Evolutionary conservation across 2,888 invertebrate species (phyloP).

Genomic region (Nephrotoma appendiculata): DNA sequence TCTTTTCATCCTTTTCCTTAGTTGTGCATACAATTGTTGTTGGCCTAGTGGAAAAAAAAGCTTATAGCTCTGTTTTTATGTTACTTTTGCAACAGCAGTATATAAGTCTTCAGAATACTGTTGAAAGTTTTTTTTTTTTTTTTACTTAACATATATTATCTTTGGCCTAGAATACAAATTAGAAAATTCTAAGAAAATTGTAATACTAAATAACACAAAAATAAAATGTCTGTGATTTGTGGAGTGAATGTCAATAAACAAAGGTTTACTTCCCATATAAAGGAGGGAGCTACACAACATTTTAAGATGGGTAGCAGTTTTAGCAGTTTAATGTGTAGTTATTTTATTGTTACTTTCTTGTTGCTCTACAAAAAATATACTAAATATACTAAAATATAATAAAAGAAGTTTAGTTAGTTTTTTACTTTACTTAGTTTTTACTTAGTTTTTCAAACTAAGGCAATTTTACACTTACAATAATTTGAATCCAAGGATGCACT

Average conservation of each 20-base stretch:
- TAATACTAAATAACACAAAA: background rate
- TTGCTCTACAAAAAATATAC: background rate
- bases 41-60: background rate
- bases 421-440: too few relatives aligned
- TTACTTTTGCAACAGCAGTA: background rate
- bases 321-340: background rate
- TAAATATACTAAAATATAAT: too few relatives aligned
- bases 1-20: background rate
- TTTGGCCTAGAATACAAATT: background rate
- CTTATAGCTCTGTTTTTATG: background rate
- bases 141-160: background rate
- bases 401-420: too few relatives aligned
- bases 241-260: background rate
- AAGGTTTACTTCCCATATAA: background rate
- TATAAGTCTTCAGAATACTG: background rate
- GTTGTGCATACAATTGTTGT: background rate
- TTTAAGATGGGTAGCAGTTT: background rate
- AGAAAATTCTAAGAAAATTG: background rate
- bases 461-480: too few relatives aligned
- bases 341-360: background rate
- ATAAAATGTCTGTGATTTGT: background rate
- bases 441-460: too few relatives aligned
- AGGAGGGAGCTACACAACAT: background rate
- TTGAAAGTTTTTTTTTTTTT: background rate
- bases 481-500: too few relatives aligned